Evolutionary conservation across 2,888 invertebrate genomes (phyloP).

Genomic region (Drosophila nr. perissopoda): DNA sequence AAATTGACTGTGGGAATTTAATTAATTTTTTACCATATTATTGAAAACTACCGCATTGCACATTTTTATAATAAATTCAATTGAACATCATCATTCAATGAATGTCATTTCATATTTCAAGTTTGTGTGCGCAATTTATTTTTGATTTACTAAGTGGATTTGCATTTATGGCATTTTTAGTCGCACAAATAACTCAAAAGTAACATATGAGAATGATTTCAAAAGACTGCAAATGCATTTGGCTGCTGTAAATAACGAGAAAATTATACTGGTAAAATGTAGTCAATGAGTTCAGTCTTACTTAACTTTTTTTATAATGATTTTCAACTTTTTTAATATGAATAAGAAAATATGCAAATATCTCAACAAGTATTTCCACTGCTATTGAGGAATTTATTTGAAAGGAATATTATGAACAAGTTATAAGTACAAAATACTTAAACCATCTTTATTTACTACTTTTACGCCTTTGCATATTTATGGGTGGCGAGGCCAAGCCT

Average conservation of each 20-base stretch:
- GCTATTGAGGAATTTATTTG: not conserved
- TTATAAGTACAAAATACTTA: conserved; percentile 58
- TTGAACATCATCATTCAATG: conserved; percentile 12
- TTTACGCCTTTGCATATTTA: conserved; percentile 58
- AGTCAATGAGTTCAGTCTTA: not conserved
- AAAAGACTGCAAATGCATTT: not conserved
- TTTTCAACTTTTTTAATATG: not conserved
- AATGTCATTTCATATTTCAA: conserved; percentile 37
- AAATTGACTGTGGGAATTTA: conserved; percentile 78
- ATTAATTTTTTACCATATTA: conserved; percentile 69
- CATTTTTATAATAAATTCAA: conserved; percentile 19
- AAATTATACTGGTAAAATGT: not conserved
- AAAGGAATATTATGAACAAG: conserved; percentile 31
- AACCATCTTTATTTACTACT: conserved; percentile 27
- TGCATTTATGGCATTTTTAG: conserved; percentile 22
- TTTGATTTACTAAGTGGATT: conserved; percentile 60
- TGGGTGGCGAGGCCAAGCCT: not conserved
- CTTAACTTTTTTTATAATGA: not conserved
- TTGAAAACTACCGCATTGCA: conserved; percentile 49
- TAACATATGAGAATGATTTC: not conserved
- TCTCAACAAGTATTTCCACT: not conserved
- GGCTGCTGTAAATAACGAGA: not conserved
- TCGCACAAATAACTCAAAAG: not conserved
- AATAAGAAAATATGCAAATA: not conserved
- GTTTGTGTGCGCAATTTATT: conserved; percentile 43